phyloP scores from a whole-genome alignment of 1,140 invertebrate genomes.

The Orussus abietinus region DNA sequence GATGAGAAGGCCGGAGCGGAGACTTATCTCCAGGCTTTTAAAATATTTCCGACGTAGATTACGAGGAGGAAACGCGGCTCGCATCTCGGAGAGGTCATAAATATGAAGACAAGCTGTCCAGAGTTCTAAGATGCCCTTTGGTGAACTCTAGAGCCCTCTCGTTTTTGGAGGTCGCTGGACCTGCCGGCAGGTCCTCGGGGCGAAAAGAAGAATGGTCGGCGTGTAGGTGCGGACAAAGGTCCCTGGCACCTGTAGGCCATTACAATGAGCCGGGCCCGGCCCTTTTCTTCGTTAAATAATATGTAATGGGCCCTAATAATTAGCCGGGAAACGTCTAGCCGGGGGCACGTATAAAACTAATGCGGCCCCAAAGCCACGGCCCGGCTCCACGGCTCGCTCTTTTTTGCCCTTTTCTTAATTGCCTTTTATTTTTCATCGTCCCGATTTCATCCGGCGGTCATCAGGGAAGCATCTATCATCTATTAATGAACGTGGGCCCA shows the following conservation, averaged over 20 bases:
- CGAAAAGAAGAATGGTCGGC: no score
- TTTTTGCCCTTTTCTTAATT: slow-evolving; percentile 28
- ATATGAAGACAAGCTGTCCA: no score
- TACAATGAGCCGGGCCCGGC: slow-evolving; percentile 28
- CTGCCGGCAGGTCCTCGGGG: no score
- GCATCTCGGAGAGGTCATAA: no score
- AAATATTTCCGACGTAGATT: no score
- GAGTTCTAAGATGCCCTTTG: no score
- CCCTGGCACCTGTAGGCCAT: slow-evolving; percentile 34
- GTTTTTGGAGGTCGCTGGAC: no score
- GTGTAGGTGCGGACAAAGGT: slow-evolving; percentile 27
- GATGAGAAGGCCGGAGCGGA: no score
- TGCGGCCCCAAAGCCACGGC: slow-evolving; percentile 20
- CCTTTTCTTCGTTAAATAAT: slow-evolving; percentile 33
- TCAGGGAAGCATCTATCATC: background rate
- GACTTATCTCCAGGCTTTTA: no score
- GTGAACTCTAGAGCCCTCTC: no score
- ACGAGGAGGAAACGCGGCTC: no score
- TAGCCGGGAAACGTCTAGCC: slow-evolving; percentile 21
- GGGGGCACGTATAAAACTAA: slow-evolving; percentile 27
- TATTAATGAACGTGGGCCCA: background rate
- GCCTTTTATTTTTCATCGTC: slow-evolving; percentile 20
- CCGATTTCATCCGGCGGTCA: slow-evolving; percentile 5
- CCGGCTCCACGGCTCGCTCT: slow-evolving; percentile 20
- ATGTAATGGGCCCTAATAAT: slow-evolving; percentile 38